Evolutionary conservation across 2,113 vertebrate genomes (phyloP).

Genomic region (Pica pica): DNA sequence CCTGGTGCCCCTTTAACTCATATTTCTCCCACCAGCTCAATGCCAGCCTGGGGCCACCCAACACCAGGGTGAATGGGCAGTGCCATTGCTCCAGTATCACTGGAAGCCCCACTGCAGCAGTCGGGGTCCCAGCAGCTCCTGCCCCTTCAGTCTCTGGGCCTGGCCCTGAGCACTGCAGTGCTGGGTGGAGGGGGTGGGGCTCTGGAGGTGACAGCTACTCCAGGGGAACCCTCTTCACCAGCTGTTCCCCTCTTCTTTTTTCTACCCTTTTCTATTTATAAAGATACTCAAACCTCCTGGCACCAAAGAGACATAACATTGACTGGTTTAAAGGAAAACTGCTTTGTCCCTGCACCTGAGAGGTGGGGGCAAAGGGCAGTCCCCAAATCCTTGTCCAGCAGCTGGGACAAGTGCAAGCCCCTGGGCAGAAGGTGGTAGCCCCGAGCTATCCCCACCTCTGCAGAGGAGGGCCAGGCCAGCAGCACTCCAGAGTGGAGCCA

Average conservation of each 20-base stretch:
- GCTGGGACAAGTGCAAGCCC: background rate
- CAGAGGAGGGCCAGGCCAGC: background rate
- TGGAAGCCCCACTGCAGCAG: background rate
- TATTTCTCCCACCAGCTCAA: background rate
- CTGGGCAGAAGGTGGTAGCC: too few relatives aligned
- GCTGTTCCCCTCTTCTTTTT: background rate
- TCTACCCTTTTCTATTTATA: background rate
- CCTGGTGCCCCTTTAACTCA: too few relatives aligned
- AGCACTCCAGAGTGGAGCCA: background rate
- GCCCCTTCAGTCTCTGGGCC: background rate
- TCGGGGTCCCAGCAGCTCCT: background rate
- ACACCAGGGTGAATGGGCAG: accelerated
- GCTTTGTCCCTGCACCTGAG: background rate
- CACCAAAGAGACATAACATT: accelerated
- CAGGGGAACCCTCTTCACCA: background rate
- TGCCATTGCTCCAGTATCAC: accelerated
- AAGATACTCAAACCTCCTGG: background rate
- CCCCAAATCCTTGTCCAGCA: background rate
- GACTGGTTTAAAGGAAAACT: background rate
- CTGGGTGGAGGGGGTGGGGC: background rate
- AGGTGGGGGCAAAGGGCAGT: background rate
- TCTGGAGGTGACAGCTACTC: background rate
- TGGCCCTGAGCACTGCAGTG: background rate
- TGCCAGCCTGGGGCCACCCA: too few relatives aligned
- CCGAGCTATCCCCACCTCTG: accelerated